Evolutionary conservation across 2,888 invertebrate genomes (phyloP).

Genomic region (Mythimna pallens): DNA sequence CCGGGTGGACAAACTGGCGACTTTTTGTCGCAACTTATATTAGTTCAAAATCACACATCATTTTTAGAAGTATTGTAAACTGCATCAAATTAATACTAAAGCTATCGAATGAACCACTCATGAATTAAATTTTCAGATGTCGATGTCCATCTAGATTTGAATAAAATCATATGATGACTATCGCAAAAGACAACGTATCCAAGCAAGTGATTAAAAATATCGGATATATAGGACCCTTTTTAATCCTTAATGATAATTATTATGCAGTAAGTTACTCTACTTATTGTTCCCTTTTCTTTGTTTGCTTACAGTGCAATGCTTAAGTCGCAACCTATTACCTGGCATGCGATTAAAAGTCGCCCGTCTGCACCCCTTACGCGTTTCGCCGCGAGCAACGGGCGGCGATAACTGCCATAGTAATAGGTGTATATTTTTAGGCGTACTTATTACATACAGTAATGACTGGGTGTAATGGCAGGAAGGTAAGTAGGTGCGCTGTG

Average conservation of each 20-base stretch:
- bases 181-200: too few relatives aligned
- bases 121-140: too few relatives aligned
- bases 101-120: too few relatives aligned
- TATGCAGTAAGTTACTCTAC: too few relatives aligned
- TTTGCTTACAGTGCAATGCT: not conserved
- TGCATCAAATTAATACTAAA: too few relatives aligned
- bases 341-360: constrained; percentile 27
- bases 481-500: constrained; percentile 49
- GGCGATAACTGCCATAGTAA: constrained; percentile 76
- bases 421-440: constrained; percentile 76
- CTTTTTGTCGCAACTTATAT: constrained; percentile 36
- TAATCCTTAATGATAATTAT: too few relatives aligned
- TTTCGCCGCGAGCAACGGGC: constrained; percentile 69
- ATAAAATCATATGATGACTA: too few relatives aligned
- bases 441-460: constrained; percentile 67
- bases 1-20: constrained; percentile 57
- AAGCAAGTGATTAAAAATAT: too few relatives aligned
- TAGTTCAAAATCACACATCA: not conserved
- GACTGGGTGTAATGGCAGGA: constrained; percentile 47
- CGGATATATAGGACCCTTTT: too few relatives aligned
- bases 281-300: too few relatives aligned
- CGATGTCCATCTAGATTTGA: too few relatives aligned
- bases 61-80: too few relatives aligned
- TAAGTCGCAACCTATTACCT: not conserved
- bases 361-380: constrained; percentile 57